Base-by-base conservation (phyloP, 2,797 vertebrate genomes). In the Rhyacichthys aspro region DNA sequence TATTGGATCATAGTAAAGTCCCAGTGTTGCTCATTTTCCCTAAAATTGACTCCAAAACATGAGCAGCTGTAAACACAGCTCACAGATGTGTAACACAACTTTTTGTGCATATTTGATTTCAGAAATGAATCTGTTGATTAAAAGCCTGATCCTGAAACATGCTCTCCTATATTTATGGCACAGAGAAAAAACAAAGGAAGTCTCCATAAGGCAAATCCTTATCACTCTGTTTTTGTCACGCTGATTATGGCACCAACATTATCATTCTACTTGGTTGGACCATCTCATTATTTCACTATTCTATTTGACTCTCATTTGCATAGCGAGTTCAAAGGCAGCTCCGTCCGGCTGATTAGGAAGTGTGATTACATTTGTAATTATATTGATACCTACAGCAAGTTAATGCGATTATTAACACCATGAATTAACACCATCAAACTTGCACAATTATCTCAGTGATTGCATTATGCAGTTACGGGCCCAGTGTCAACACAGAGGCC, bases 321-420 rank as follows among this genome's bases (percentile, higher is more conserved):
- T 84, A 39, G 59, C 10, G 55, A 84, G 87, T 91, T 92, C 86
- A 90, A 87, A 84, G 70, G 61, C 77, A 79, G 78, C 77, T 82
- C 76, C 69, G 54, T 79, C 59, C 32, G 68, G 53, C 79, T 90
- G 88, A 91, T 90, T 88, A 79, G 74, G 55, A 81, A 78, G 72
- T 74, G 67, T 85, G 89, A 91, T 90, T 90, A 86, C 78, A 76
- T 88, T 89, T 87, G 81, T 91, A 90, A 91, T 91, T 86, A 86
- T 88, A 91, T 90, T 88, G 83, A 89, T 90, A 88, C 86, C 88
- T 81, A 86, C 85, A 86, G 69, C 72, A 82, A 87, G 78, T 83
- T 87, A 83, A 91, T 83, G 74, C 37, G 79, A 83, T 89, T 88
- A 81, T 79, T 85, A 84, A 76, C 71, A 78, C 55, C 36, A 69